phyloP scores from a whole-genome alignment of 2,888 invertebrate genomes.

The Melanostoma scalare region DNA sequence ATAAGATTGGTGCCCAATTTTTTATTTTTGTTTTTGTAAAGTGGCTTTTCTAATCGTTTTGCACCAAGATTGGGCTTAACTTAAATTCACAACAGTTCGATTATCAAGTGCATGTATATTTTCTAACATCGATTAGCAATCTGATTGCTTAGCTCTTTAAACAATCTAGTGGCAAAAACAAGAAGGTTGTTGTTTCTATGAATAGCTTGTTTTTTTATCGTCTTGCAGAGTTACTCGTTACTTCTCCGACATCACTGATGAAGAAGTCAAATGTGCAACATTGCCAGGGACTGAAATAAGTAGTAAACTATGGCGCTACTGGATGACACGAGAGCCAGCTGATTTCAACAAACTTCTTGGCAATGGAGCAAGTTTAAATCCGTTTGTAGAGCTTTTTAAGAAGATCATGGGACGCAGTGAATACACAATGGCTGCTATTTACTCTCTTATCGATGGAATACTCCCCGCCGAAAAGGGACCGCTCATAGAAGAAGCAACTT shows the following conservation, averaged over 20 bases:
- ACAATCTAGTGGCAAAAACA: no score
- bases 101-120: no score
- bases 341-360: slow-evolving; percentile 86
- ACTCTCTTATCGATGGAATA: slow-evolving; percentile 86
- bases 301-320: slow-evolving; percentile 88
- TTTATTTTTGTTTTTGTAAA: no score
- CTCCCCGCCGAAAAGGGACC: slow-evolving; percentile 86
- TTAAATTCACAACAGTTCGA: no score
- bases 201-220: no score
- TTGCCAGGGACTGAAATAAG: slow-evolving; percentile 82
- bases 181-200: no score
- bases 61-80: no score
- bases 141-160: no score
- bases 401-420: slow-evolving; percentile 86
- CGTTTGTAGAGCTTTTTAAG: slow-evolving; percentile 84
- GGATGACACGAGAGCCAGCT: slow-evolving; percentile 88
- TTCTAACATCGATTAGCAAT: no score
- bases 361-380: slow-evolving; percentile 84
- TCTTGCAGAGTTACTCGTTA: slow-evolving; percentile 80
- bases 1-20: not conserved
- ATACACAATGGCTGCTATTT: slow-evolving; percentile 86
- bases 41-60: no score
- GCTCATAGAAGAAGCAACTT: slow-evolving; percentile 86
- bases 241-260: slow-evolving; percentile 80
- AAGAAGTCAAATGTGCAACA: slow-evolving; percentile 77